Conservation (phyloP, 1,140 invertebrate species). For the Aphelinus certus region DNA sequence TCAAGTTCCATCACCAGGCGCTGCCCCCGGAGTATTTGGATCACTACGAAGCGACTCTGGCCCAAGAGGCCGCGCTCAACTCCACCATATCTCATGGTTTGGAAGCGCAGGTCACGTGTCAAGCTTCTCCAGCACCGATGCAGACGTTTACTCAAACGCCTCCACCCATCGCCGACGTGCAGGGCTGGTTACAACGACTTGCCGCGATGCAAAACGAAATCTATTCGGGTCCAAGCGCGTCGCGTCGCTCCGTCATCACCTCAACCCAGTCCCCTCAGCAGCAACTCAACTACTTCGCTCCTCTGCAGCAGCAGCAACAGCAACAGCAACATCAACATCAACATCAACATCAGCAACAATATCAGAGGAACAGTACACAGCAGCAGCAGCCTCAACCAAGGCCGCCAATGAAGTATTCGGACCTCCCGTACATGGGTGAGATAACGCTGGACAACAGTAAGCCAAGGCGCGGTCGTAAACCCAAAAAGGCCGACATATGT, state of each 20-base stretch:
- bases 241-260: conserved; percentile 56
- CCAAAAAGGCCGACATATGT: conserved; percentile 90
- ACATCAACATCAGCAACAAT: conserved; percentile 23
- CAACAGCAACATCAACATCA: conserved; percentile 36
- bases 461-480: conserved; percentile 83
- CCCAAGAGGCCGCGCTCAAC: conserved; percentile 63
- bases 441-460: conserved; percentile 88
- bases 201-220: conserved; percentile 73
- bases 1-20: conserved; percentile 85
- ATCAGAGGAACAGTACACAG: not conserved
- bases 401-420: conserved; percentile 77
- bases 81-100: conserved; percentile 44
- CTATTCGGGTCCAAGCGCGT: conserved; percentile 37
- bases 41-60: conserved; percentile 80
- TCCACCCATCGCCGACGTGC: conserved; percentile 65
- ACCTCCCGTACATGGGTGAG: conserved; percentile 89
- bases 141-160: conserved; percentile 50
- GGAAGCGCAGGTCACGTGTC: conserved; percentile 37
- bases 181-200: conserved; percentile 77
- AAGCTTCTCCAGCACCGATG: conserved; percentile 39
- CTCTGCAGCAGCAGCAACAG: conserved; percentile 46
- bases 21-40: conserved; percentile 81
- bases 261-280: conserved; percentile 45
- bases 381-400: conserved; percentile 48
- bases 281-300: conserved; percentile 37